phyloP scores from a whole-genome alignment of 2,113 vertebrate genomes.

The Hiodon alosoides region DNA sequence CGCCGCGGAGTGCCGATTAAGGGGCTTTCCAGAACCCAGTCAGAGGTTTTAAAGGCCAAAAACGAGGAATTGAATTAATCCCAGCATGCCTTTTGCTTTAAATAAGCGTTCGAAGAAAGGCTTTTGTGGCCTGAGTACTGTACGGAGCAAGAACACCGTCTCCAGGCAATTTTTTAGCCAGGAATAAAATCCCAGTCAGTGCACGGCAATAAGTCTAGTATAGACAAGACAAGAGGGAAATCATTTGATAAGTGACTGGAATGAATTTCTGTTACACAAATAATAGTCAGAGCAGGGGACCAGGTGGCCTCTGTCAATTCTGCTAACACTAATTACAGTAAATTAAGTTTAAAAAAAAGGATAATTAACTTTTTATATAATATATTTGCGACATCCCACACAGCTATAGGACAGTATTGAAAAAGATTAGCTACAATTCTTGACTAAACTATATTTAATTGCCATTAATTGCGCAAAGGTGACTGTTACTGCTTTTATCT shows the following conservation, averaged over 20 bases:
- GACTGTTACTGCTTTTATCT: conserved; percentile 67
- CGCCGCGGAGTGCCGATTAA: conserved; percentile 5
- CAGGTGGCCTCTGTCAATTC: background rate
- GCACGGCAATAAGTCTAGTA: background rate
- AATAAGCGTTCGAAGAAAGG: background rate
- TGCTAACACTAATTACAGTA: background rate
- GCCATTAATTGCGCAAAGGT: conserved; percentile 80
- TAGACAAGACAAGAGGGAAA: background rate
- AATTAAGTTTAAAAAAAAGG: background rate
- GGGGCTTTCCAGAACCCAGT: conserved; percentile 4
- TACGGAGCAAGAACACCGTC: background rate
- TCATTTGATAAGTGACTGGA: too few species aligned
- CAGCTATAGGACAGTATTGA: conserved; percentile 80
- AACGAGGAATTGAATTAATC: conserved; percentile 1
- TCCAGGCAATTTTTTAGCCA: background rate
- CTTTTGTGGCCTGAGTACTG: background rate
- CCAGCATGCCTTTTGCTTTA: background rate
- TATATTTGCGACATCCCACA: conserved; percentile 75
- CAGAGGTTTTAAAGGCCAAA: conserved; percentile 7
- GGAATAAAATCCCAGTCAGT: background rate
- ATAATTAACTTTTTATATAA: conserved; percentile 24
- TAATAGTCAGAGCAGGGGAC: background rate
- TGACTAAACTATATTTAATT: conserved; percentile 19
- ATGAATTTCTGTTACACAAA: background rate
- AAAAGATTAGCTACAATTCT: conserved; percentile 46